Conservation (phyloP, 2,888 invertebrate species). For the Pilophorus perplexus region DNA sequence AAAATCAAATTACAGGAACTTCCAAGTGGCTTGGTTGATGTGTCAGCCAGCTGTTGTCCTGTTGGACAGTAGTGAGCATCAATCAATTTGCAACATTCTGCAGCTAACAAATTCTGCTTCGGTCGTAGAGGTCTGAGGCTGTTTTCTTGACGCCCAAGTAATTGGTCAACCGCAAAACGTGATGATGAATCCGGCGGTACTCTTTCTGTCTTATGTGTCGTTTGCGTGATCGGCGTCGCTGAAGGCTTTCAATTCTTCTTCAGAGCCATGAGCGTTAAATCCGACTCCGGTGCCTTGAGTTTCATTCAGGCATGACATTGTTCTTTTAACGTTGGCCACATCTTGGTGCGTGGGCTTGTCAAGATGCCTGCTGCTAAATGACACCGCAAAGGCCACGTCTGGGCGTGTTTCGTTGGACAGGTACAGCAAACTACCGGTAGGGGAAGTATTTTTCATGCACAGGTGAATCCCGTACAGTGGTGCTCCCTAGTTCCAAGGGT, state of each 20-base stretch:
- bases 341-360: background rate
- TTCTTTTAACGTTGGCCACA: background rate
- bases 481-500: background rate
- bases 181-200: background rate
- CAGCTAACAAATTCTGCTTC: background rate
- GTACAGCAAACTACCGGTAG: background rate
- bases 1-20: too few relatives aligned
- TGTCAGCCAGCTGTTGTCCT: background rate
- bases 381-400: background rate
- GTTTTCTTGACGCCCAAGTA: background rate
- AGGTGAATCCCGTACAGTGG: background rate
- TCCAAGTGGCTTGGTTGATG: too few relatives aligned
- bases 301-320: background rate
- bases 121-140: background rate
- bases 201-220: background rate
- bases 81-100: too few relatives aligned
- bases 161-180: background rate
- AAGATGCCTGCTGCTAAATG: background rate
- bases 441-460: background rate
- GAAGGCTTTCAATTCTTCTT: background rate
- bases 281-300: background rate
- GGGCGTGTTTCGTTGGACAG: background rate
- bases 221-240: background rate
- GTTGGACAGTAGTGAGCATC: background rate
- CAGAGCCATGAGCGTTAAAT: background rate